phyloP scores from a whole-genome alignment of 2,113 vertebrate genomes.

The Paraplagusia blochii region DNA sequence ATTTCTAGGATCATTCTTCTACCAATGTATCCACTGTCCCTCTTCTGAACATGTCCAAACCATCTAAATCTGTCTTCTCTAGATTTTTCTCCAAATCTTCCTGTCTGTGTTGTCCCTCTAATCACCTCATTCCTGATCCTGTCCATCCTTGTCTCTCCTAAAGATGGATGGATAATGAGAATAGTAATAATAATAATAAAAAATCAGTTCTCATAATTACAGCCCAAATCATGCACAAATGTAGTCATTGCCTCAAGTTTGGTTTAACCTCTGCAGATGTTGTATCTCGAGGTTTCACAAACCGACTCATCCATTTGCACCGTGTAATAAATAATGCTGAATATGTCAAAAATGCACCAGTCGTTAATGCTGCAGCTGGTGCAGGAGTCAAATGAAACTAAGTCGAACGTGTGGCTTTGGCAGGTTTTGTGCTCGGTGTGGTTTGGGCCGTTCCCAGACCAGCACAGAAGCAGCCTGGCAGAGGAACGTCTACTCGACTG shows the following conservation, averaged over 20 bases:
- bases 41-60: too few relatives aligned
- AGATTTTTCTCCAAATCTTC: too few relatives aligned
- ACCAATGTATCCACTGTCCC: too few relatives aligned
- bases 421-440: conserved; percentile 62
- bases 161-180: too few relatives aligned
- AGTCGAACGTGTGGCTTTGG: conserved; percentile 65
- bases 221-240: conserved; percentile 11
- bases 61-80: too few relatives aligned
- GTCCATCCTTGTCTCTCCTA: too few relatives aligned
- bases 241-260: too few relatives aligned
- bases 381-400: conserved; percentile 52
- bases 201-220: conserved; percentile 68
- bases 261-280: conserved; percentile 5
- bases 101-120: too few relatives aligned
- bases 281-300: conserved; percentile 5
- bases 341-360: conserved; percentile 39
- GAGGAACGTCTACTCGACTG: conserved; percentile 39
- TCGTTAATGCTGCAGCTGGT: conserved; percentile 27
- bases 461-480: conserved; percentile 66
- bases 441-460: conserved; percentile 65
- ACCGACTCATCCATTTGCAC: conserved; percentile 20
- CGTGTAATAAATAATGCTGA: conserved; percentile 24
- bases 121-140: too few relatives aligned
- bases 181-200: conserved; percentile 71
- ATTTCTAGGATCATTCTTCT: too few relatives aligned